Percentiles rank a stretch among this genome's conserved stretches.
These are phyloP conservation scores for Mesorhabditis sp. DNA, from an alignment of 2,888 invertebrate species.

Conservation along the genomic window DNA sequence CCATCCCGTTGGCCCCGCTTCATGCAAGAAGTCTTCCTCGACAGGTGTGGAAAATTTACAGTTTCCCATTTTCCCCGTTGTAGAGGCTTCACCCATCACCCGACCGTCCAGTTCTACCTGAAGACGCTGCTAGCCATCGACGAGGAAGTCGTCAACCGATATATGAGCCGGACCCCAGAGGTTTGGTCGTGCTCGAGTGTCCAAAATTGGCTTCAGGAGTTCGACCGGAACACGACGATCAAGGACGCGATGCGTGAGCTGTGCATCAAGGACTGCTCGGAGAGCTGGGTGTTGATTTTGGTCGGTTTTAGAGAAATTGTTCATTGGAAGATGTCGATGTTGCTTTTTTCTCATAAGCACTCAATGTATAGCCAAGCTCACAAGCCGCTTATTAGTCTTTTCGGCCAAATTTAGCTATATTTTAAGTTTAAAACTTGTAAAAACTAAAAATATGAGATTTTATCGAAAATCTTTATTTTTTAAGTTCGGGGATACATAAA, in stretches of 20 bases:
- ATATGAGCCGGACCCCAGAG: slow-evolving; percentile 49
- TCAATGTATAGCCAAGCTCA: too few species aligned
- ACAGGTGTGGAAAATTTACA: slow-evolving; percentile 6
- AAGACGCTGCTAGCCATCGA: slow-evolving; percentile 64
- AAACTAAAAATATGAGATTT: too few species aligned
- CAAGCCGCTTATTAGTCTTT: neutral
- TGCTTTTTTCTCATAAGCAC: too few species aligned
- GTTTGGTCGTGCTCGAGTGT: neutral
- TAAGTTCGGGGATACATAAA: too few species aligned
- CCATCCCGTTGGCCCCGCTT: slow-evolving; percentile 64
- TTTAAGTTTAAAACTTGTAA: too few species aligned
- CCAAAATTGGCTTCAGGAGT: slow-evolving; percentile 44
- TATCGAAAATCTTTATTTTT: too few species aligned
- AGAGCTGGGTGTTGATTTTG: slow-evolving; percentile 65
- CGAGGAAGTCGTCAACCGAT: slow-evolving; percentile 64
- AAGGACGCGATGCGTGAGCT: slow-evolving; percentile 66
- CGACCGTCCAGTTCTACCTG: slow-evolving; percentile 62
- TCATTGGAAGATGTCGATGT: neutral
- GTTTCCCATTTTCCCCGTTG: slow-evolving; percentile 5
- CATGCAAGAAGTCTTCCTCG: slow-evolving; percentile 60
- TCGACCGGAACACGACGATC: slow-evolving; percentile 63
- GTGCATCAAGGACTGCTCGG: slow-evolving; percentile 63
- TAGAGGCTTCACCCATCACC: slow-evolving; percentile 17
- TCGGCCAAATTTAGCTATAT: neutral
- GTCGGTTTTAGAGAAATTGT: slow-evolving; percentile 57